Evolutionary conservation across 2,888 invertebrate species (phyloP).

Genomic region (Drosophila hamatofila): DNA sequence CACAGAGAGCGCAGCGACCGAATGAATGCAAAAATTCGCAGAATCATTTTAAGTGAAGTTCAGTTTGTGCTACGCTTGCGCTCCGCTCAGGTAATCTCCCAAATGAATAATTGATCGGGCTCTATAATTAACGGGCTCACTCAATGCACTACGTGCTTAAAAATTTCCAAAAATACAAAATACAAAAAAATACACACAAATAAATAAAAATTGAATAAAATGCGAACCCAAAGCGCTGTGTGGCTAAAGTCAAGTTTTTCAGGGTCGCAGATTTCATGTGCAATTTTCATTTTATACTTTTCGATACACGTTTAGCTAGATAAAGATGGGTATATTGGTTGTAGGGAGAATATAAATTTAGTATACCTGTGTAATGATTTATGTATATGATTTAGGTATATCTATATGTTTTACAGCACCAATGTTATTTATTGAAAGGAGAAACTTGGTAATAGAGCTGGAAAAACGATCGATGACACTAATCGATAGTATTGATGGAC

Average conservation of each 20-base stretch:
- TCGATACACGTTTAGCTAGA: not conserved
- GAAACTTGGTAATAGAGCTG: not conserved
- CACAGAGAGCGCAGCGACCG: slow-evolving; percentile 23
- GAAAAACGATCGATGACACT: not conserved
- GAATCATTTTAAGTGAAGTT: slow-evolving; percentile 79
- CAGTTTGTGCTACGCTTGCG: slow-evolving; percentile 37
- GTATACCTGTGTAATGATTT: not conserved
- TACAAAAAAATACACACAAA: slow-evolving; percentile 19
- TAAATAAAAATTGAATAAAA: slow-evolving; percentile 27
- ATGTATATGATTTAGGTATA: not conserved
- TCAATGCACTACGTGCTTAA: slow-evolving; percentile 55
- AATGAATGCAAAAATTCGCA: slow-evolving; percentile 73
- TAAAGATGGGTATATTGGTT: not conserved
- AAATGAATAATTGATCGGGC: slow-evolving; percentile 80
- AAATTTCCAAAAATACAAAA: slow-evolving; percentile 7
- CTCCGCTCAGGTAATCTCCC: slow-evolving; percentile 74
- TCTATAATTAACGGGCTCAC: slow-evolving; percentile 79
- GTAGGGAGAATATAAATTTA: not conserved
- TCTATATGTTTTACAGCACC: not conserved
- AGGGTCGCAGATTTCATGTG: slow-evolving; percentile 66
- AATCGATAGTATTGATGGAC: not conserved
- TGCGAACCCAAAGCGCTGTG: slow-evolving; percentile 13
- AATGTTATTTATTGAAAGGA: not conserved
- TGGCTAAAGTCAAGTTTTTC: slow-evolving; percentile 25
- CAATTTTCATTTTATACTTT: slow-evolving; percentile 49